phyloP scores from a whole-genome alignment of 2,888 invertebrate species.

The Boloria selene region DNA sequence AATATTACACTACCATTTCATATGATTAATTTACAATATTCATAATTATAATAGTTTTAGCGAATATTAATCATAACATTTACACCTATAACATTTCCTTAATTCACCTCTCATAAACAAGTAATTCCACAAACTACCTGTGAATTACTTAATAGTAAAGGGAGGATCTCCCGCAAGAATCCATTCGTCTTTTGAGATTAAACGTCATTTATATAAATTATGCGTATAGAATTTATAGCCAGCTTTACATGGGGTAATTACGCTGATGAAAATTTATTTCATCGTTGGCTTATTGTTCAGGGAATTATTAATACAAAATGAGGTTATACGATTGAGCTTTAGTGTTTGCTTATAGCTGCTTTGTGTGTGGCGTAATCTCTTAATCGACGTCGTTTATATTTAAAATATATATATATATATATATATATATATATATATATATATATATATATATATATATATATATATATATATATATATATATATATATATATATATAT shows the following conservation, averaged over 20 bases:
- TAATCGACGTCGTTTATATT: too few relatives aligned
- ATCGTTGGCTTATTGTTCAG: constrained; percentile 9
- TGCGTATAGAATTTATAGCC: constrained; percentile 15
- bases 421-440: too few relatives aligned
- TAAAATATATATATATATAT: too few relatives aligned
- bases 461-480: too few relatives aligned
- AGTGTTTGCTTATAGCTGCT: constrained; percentile 7
- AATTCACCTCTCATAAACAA: not conserved
- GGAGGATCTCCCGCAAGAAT: constrained; percentile 5
- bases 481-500: too few relatives aligned
- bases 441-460: too few relatives aligned
- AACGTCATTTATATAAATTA: constrained; percentile 27
- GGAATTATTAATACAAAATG: constrained; percentile 2
- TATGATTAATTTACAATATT: too few relatives aligned
- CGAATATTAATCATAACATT: too few relatives aligned
- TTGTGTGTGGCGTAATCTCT: too few relatives aligned
- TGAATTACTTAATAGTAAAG: constrained; percentile 4
- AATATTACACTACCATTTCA: too few relatives aligned
- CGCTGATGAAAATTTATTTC: constrained; percentile 15
- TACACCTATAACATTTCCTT: not conserved
- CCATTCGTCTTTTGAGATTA: constrained; percentile 28
- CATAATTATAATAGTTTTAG: too few relatives aligned
- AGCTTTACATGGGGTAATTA: constrained; percentile 18
- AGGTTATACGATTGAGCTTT: constrained; percentile 8
- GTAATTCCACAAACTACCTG: constrained; percentile 1